A percentile compares a stretch with the other conserved stretches of the same genome.
These are phyloP conservation scores for Lynx canadensis DNA, from an alignment of 2,113 vertebrate genomes.

Conservation along the genomic window DNA sequence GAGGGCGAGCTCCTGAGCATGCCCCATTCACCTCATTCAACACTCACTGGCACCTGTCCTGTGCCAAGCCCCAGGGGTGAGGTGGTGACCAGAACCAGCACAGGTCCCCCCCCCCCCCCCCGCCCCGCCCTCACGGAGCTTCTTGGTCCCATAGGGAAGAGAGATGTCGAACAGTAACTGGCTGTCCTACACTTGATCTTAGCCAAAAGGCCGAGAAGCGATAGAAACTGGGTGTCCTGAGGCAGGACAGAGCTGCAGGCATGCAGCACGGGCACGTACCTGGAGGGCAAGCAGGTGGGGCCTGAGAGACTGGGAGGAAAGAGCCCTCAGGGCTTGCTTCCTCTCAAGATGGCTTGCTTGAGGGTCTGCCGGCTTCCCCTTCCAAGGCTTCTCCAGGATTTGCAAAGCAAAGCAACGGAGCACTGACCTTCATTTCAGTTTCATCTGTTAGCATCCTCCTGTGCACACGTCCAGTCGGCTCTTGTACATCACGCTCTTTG, in stretches of 20 bases:
- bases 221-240: too few relatives aligned
- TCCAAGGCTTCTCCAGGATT: background rate
- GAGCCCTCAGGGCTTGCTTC: background rate
- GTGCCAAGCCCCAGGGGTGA: background rate
- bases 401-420: too few relatives aligned
- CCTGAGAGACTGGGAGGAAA: fast-evolving
- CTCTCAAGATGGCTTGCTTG: too few relatives aligned
- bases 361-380: background rate
- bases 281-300: background rate
- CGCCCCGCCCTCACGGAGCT: too few relatives aligned
- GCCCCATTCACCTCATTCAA: too few relatives aligned
- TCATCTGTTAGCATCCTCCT: background rate
- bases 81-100: too few relatives aligned
- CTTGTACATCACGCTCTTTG: fast-evolving
- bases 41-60: background rate
- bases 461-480: fast-evolving
- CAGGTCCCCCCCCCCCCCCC: fast-evolving
- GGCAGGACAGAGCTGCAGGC: background rate
- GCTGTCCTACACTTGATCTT: too few relatives aligned
- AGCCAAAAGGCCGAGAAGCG: too few relatives aligned
- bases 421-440: fast-evolving
- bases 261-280: fast-evolving
- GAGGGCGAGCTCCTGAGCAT: background rate
- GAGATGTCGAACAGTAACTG: background rate
- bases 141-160: background rate